phyloP scores from a whole-genome alignment of 2,888 invertebrate species.

The Synanthedon tipuliformis region DNA sequence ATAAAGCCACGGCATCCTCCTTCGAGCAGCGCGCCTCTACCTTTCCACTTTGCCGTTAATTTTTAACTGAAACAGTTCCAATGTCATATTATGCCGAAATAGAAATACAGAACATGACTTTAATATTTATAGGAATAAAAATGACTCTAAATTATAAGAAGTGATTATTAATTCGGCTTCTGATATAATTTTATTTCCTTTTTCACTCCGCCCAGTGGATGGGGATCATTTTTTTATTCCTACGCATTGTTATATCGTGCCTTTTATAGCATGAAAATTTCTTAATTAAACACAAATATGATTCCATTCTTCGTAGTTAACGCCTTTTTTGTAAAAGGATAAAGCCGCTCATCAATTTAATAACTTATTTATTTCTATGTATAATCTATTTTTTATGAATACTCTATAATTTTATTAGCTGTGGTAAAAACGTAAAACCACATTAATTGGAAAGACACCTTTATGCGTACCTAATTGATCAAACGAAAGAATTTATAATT shows the following conservation, averaged over 20 bases:
- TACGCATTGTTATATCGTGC: constrained; percentile 30
- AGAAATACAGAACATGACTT: too few relatives aligned
- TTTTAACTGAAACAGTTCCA: too few relatives aligned
- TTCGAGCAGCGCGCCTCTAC: too few relatives aligned
- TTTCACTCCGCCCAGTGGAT: constrained; percentile 12
- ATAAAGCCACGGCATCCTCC: too few relatives aligned
- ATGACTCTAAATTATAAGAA: constrained; percentile 11
- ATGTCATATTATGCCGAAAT: too few relatives aligned
- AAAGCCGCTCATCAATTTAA: constrained; percentile 59
- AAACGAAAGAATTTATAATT: too few relatives aligned
- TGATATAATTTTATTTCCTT: constrained; percentile 23
- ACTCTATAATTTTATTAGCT: not conserved
- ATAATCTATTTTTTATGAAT: constrained; percentile 31
- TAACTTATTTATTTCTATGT: constrained; percentile 39
- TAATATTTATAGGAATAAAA: not conserved
- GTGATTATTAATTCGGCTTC: constrained; percentile 17
- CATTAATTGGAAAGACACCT: not conserved
- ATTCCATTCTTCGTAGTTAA: constrained; percentile 49
- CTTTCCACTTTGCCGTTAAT: too few relatives aligned
- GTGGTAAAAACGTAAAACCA: not conserved
- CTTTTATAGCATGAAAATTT: constrained; percentile 57
- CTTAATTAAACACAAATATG: constrained; percentile 61
- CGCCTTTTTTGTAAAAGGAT: constrained; percentile 51
- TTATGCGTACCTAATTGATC: too few relatives aligned
- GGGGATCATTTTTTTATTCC: constrained; percentile 14